Base-by-base conservation (phyloP, 2,797 vertebrate genomes). In the Meda fulgida region DNA sequence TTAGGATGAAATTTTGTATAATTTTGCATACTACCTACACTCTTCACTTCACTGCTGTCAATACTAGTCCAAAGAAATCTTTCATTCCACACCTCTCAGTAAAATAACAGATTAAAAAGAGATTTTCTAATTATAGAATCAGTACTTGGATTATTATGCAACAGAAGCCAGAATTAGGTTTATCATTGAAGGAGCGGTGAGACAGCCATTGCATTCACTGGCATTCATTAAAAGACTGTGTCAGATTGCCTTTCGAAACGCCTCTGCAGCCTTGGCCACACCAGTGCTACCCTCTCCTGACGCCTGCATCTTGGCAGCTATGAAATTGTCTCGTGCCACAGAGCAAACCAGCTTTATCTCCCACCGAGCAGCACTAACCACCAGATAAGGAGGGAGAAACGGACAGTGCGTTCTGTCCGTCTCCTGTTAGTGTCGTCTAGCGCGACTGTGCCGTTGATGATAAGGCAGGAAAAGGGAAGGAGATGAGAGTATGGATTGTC, bases 281-380 rank as follows among this genome's bases (percentile, higher is more conserved):
- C 71, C 53, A 48, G 70, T n/a, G 18, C 43, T 73, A 40, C 51
- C 71, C 67, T 70, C 34, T 73, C 73, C 66, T 80, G 76, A 58
- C 19, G 72, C 77, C 65, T 85, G 79, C 51, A 31, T 86, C 87
- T 91, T 80, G 31, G 89, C 87, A 88, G 85, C 89, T 86, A 86
- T 89, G 87, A 88, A 88, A 88, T 80, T 72, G 88, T 84, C 86
- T 89, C 77, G 75, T 86, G 86, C 77, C 40, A 84, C 85, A 84
- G 81, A 87, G 87, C 84, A 84, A 84, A 88, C 78, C 86, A 29
- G 87, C 80, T 89, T 89, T 91, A 91, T 90, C 85, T 69, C 84
- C 85, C 78, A 65, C 81, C 43, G 78, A 90, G 89, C 89, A 88
- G 88, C 81, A 77, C 85, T 85, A 89, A 89, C 83, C 85, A 71